Percentiles rank a stretch among this genome's conserved stretches.
phyloP scores from a whole-genome alignment of 2,888 invertebrate genomes.

The Andrena camellia region DNA sequence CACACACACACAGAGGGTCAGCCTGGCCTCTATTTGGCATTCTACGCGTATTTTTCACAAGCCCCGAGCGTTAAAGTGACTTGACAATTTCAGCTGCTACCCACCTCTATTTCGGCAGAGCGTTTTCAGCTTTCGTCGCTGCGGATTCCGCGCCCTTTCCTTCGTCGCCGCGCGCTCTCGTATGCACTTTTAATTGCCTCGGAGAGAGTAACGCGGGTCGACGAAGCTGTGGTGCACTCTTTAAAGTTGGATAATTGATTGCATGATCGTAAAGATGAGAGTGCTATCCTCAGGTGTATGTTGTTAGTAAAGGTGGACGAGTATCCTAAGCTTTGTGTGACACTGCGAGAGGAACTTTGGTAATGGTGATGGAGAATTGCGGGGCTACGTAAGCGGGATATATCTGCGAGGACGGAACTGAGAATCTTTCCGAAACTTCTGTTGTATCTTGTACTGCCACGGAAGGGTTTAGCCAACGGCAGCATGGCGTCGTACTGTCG shows the following conservation, averaged over 20 bases:
- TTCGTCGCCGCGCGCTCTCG: neutral
- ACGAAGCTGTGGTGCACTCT: neutral
- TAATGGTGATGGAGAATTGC: constrained; percentile 1
- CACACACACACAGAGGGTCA: neutral
- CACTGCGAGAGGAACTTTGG: neutral
- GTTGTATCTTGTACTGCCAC: neutral
- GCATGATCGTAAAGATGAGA: neutral
- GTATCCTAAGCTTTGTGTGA: neutral
- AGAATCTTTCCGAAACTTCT: neutral
- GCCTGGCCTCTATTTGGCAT: constrained; percentile 43
- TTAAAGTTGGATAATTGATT: neutral
- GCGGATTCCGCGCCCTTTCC: constrained; percentile 28
- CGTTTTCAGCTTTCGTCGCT: constrained; percentile 38
- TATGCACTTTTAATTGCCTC: constrained; percentile 25
- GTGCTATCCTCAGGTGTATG: neutral
- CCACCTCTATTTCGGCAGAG: neutral
- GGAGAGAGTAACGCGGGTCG: neutral
- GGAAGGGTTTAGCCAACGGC: neutral
- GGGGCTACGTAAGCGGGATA: neutral
- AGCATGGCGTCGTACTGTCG: constrained; percentile 10
- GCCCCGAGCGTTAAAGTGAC: constrained; percentile 49
- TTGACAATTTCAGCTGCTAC: constrained; percentile 47
- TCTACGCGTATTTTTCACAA: constrained; percentile 53
- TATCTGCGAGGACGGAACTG: neutral
- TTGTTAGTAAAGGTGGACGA: too few species aligned